These are phyloP conservation scores for Orcinus orca DNA, from an alignment of 2,113 vertebrate genomes.

Conservation along the genomic window DNA sequence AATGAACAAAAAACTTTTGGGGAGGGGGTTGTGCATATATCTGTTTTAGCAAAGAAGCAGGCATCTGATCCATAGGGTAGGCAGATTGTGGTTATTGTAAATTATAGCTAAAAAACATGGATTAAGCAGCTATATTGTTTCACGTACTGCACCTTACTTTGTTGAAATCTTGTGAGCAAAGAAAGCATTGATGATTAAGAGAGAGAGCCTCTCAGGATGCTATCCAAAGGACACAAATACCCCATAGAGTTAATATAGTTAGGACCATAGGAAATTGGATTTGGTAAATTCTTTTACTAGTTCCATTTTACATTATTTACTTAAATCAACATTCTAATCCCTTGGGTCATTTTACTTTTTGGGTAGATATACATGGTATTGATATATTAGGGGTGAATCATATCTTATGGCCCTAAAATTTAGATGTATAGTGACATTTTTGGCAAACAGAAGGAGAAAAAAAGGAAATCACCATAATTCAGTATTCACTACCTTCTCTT, in stretches of 20 bases:
- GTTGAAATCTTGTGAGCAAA: constrained; percentile 19
- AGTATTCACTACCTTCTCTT: constrained; percentile 5
- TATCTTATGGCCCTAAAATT: background rate
- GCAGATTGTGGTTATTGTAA: background rate
- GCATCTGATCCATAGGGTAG: background rate
- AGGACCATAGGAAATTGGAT: background rate
- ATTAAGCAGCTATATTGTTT: constrained; percentile 20
- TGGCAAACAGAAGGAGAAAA: background rate
- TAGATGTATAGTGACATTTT: constrained; percentile 4
- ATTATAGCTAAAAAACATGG: background rate
- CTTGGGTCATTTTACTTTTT: constrained; percentile 6
- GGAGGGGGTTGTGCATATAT: background rate
- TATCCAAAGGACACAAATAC: background rate
- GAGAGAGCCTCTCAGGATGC: background rate
- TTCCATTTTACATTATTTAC: background rate
- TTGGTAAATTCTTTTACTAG: constrained; percentile 15
- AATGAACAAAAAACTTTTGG: constrained; percentile 10
- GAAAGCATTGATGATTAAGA: constrained; percentile 33
- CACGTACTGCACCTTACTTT: background rate
- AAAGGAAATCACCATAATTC: background rate
- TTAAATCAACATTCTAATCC: background rate
- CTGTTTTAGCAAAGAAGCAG: background rate
- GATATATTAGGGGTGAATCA: background rate
- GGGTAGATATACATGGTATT: background rate
- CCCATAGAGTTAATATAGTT: background rate